phyloP scores from a whole-genome alignment of 2,888 invertebrate genomes.

The Polydesmus complanatus region DNA sequence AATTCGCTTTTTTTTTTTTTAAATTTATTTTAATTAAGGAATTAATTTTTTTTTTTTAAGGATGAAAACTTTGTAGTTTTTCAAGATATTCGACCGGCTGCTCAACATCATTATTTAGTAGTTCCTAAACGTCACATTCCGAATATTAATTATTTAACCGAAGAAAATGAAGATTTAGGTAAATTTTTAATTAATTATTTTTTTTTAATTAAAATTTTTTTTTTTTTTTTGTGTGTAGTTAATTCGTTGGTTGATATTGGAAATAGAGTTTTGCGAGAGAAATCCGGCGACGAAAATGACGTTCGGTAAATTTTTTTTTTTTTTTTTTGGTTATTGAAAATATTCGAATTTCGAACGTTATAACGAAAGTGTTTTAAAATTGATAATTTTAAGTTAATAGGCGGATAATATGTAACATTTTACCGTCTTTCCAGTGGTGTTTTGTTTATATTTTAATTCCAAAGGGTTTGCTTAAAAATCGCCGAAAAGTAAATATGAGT shows the following conservation, averaged over 20 bases:
- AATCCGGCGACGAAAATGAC: slow-evolving; percentile 32
- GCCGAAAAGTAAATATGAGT: no score
- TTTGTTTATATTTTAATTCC: no score
- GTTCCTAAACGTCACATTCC: slow-evolving; percentile 61
- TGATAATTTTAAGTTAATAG: no score
- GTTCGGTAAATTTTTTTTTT: no score
- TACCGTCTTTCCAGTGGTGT: no score
- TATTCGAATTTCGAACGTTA: no score
- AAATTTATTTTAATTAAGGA: not conserved
- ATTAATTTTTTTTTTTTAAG: slow-evolving; percentile 20
- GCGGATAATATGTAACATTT: no score
- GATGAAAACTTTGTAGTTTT: slow-evolving; percentile 59
- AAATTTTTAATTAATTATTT: slow-evolving; percentile 10
- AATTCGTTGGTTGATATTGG: slow-evolving; percentile 48
- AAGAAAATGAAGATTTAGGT: slow-evolving; percentile 38
- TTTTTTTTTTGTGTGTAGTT: slow-evolving; percentile 33
- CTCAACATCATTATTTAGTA: slow-evolving; percentile 62
- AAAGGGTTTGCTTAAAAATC: no score
- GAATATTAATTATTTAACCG: slow-evolving; percentile 52
- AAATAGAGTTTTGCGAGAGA: slow-evolving; percentile 38
- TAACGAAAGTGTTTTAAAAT: no score
- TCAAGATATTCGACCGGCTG: slow-evolving; percentile 67
- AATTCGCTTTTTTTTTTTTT: no score
- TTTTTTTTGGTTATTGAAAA: no score
- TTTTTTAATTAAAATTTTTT: not conserved